These are phyloP conservation scores for Thamnaconus septentrionalis DNA, from an alignment of 2,113 vertebrate species.

Conservation along the genomic window DNA sequence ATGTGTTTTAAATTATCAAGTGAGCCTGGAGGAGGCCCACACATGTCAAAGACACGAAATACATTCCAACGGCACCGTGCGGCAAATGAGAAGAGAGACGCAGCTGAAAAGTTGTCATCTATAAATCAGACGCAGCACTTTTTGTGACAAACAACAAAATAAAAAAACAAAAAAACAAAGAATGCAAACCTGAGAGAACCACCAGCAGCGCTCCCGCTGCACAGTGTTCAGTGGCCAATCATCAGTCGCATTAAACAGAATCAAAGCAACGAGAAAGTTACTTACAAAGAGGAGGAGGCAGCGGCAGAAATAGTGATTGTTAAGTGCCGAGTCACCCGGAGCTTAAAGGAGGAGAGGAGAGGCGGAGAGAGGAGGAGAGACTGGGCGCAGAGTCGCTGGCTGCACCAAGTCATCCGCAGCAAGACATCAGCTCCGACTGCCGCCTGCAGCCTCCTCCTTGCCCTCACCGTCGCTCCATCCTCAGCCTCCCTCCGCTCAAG, in stretches of 20 bases:
- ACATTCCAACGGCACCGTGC: background rate
- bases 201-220: no score
- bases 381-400: conserved; percentile 20
- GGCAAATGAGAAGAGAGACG: background rate
- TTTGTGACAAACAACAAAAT: conserved; percentile 1
- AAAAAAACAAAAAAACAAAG: background rate
- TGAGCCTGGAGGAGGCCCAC: conserved; percentile 35
- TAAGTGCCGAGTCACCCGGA: conserved; percentile 90
- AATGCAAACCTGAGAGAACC: no score
- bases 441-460: no score
- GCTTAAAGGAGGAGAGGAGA: conserved; percentile 86
- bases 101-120: conserved; percentile 25
- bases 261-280: conserved; percentile 79
- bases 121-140: conserved; percentile 29
- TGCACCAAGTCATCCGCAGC: no score
- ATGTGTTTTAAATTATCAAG: conserved; percentile 50
- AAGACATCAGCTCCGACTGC: no score
- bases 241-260: background rate
- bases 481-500: no score
- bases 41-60: conserved; percentile 27
- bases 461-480: no score
- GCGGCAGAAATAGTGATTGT: conserved; percentile 90
- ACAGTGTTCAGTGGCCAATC: no score
- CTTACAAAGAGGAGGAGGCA: conserved; percentile 93
- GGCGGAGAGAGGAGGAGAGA: conserved; percentile 50